Conservation (phyloP, 1,140 invertebrate genomes). For the Hestina assimilis region DNA sequence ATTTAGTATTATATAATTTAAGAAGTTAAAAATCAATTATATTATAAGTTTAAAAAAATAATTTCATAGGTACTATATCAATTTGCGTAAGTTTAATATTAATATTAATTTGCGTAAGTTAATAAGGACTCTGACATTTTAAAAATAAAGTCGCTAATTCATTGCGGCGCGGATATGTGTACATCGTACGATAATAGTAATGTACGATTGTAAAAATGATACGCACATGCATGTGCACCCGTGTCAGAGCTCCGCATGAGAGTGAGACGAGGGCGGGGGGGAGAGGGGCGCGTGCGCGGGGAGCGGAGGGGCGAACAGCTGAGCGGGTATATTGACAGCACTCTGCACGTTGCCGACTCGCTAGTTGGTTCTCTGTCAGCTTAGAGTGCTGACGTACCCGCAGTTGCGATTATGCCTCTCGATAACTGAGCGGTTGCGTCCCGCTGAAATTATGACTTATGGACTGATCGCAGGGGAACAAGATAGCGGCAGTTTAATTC, state of each 20-base stretch:
- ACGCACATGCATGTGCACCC: constrained; percentile 10
- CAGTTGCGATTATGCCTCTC: constrained; percentile 55
- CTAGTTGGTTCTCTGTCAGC: constrained; percentile 63
- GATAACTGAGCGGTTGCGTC: constrained; percentile 56
- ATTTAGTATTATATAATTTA: too few species aligned
- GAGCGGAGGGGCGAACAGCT: constrained; percentile 66
- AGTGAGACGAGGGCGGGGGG: constrained; percentile 36
- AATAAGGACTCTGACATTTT: too few species aligned
- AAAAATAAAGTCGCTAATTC: background rate
- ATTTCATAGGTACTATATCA: too few species aligned
- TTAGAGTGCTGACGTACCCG: constrained; percentile 66
- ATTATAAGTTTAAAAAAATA: too few species aligned
- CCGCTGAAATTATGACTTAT: constrained; percentile 77
- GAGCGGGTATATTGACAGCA: constrained; percentile 78
- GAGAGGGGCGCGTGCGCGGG: constrained; percentile 44
- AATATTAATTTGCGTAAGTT: background rate
- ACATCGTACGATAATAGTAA: constrained; percentile 4
- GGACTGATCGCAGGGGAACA: constrained; percentile 57
- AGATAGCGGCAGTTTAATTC: constrained; percentile 58
- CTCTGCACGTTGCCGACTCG: constrained; percentile 63
- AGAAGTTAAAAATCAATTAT: too few species aligned
- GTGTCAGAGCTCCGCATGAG: constrained; percentile 33
- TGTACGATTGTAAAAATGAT: background rate
- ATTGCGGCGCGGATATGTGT: background rate
- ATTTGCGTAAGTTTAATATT: too few species aligned